Percentiles rank a stretch among this genome's conserved stretches.
Conservation (phyloP, 1,140 invertebrate species). For the Orius insidiosus region DNA sequence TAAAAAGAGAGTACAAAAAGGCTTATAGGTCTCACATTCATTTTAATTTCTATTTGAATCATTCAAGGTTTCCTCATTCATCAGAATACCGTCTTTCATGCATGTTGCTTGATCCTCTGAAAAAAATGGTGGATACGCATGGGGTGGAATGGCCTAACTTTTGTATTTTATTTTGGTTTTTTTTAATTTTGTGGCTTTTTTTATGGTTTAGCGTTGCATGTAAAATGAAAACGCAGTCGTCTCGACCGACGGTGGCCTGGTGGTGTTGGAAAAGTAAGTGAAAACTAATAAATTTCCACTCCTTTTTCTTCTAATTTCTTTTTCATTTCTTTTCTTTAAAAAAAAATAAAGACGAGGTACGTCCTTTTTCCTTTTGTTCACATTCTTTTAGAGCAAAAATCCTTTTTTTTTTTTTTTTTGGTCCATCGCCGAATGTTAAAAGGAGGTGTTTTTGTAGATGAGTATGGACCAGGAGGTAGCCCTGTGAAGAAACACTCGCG, state of each 20-base stretch:
- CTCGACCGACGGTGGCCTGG: constrained; percentile 9
- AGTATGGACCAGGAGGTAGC: constrained; percentile 10
- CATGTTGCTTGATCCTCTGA: no score
- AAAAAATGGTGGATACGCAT: background rate
- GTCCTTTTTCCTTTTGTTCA: constrained; percentile 1
- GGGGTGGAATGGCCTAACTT: constrained; percentile 6
- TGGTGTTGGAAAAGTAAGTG: constrained; percentile 16
- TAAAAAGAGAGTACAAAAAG: no score
- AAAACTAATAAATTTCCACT: background rate
- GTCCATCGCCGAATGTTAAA: background rate
- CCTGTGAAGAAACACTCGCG: constrained; percentile 12
- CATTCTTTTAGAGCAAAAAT: background rate
- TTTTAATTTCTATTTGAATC: background rate
- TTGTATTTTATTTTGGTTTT: constrained; percentile 1
- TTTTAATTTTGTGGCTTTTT: constrained; percentile 10
- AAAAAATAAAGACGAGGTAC: no score
- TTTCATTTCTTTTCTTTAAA: background rate
- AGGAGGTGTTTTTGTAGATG: constrained; percentile 16
- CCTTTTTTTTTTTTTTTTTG: background rate
- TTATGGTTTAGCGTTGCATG: constrained; percentile 14
- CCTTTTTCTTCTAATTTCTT: constrained; percentile 1
- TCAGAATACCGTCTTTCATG: no score
- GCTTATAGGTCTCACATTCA: background rate
- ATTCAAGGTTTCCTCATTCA: background rate
- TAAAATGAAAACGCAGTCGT: constrained; percentile 13